Evolutionary conservation across 2,888 invertebrate genomes (phyloP).

Genomic region (Idaea biselata): DNA sequence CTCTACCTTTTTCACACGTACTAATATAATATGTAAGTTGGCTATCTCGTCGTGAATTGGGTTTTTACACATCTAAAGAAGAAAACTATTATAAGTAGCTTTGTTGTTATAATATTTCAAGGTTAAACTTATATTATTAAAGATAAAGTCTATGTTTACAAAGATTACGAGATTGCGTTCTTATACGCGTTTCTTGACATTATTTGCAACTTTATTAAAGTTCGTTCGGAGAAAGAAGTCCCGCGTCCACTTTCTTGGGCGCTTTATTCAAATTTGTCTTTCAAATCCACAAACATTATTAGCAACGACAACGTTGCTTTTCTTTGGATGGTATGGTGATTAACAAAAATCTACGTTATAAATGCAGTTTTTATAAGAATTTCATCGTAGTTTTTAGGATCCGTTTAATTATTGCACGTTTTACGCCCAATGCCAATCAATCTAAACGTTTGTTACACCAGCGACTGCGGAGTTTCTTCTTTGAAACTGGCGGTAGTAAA

Average conservation of each 20-base stretch:
- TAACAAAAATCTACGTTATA: too few relatives aligned
- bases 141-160: not conserved
- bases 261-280: not conserved
- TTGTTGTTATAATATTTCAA: not conserved
- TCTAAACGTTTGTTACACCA: not conserved
- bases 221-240: not conserved
- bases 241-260: not conserved
- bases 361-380: too few relatives aligned
- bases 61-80: not conserved
- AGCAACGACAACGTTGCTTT: too few relatives aligned
- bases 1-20: not conserved
- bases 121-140: not conserved
- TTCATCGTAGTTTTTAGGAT: not conserved
- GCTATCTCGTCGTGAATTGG: not conserved
- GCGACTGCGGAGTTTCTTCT: not conserved
- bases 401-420: not conserved
- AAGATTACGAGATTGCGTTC: not conserved
- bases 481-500: not conserved
- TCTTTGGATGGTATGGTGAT: too few relatives aligned
- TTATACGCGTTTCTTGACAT: not conserved
- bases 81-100: not conserved
- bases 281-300: too few relatives aligned
- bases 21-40: not conserved
- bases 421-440: too few relatives aligned
- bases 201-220: not conserved